Base-by-base conservation (phyloP, 2,113 vertebrate species). In the Gymnarchus niloticus region DNA sequence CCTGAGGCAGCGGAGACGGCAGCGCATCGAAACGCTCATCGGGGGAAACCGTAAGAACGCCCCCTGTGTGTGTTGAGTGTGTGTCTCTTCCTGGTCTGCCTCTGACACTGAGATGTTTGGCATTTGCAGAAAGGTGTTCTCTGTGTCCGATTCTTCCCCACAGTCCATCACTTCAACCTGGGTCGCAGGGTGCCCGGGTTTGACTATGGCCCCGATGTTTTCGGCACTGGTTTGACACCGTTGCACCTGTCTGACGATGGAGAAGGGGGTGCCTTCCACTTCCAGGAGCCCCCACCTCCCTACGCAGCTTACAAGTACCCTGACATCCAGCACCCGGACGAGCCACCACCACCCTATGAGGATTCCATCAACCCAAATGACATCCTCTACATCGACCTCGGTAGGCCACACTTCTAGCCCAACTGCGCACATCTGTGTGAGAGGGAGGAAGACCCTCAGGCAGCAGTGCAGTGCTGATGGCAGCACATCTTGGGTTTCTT, bases 301-400 rank as follows among this genome's bases (percentile, higher is more conserved):
- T 99, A 99, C 41, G 98, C 96, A 0, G 98, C 98, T 1, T 99
- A 97, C 92, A 99, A 99, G 91, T 99, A 98, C 88, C 97, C 98
- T 0, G 97, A 98, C 89, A 96, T 98, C 85, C 97, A 96, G 81
- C 98, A 97, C 87, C 98, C 98, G 0, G 97, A 99, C 6, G 98
- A 99, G 89, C 98, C 98, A 0, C 98, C 98, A 0, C 98, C 98
- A 1, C 96, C 98, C 0, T 99, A 99, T 0, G 98, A 99, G 88
- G 98, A 97, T 88, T 98, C 98, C 91, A 95, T 99, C 92, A 96
- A 97, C 91, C 96, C 97, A 0, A 96, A 97, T 91, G 94, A 93
- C 77, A 92, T 97, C 80, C 95, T 98, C 89, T 98, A 96, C 84
- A 94, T 98, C 73, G 96, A 95, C 83, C 93, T 97, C 86, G 96